Evolutionary conservation across 92 coral and sea anemone species (phyloP).

Genomic region (Epizoanthus stellaris): DNA sequence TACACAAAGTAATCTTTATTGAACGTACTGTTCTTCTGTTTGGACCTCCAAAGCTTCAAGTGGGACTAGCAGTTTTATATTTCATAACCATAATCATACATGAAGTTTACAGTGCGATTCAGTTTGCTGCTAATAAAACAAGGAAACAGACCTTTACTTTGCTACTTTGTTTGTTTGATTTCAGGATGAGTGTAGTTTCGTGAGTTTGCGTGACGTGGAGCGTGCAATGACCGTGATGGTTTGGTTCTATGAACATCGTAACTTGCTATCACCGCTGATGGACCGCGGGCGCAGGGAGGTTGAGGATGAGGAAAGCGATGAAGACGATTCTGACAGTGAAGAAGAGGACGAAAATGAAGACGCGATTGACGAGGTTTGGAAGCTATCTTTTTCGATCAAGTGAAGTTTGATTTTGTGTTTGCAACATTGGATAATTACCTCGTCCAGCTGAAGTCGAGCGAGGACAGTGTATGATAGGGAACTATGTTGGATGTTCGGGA

Average conservation of each 20-base stretch:
- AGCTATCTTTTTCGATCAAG: too few species aligned
- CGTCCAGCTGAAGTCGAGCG: too few species aligned
- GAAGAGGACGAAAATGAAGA: conserved; percentile 23
- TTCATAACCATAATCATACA: too few species aligned
- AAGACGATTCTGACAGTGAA: too few species aligned
- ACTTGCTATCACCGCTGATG: conserved; percentile 57
- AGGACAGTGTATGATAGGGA: too few species aligned
- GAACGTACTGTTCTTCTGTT: too few species aligned
- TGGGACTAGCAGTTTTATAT: too few species aligned
- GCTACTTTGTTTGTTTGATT: background rate
- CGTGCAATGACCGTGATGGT: conserved; percentile 89
- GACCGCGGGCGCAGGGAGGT: conserved; percentile 6
- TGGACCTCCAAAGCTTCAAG: too few species aligned
- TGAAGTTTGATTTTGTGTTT: background rate
- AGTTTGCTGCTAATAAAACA: too few species aligned
- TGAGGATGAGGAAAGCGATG: conserved; percentile 42
- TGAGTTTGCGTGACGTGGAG: conserved; percentile 92
- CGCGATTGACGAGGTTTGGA: conserved; percentile 17
- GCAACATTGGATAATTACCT: background rate
- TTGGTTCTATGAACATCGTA: conserved; percentile 78
- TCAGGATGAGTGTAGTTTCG: conserved; percentile 93
- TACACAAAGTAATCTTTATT: too few species aligned
- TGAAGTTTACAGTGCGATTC: too few species aligned
- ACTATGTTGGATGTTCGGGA: too few species aligned
- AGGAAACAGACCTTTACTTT: background rate